Percentiles rank a stretch among this genome's conserved stretches.
Conservation (phyloP, 2,888 invertebrate genomes). For the Ecliptopera silaceata region DNA sequence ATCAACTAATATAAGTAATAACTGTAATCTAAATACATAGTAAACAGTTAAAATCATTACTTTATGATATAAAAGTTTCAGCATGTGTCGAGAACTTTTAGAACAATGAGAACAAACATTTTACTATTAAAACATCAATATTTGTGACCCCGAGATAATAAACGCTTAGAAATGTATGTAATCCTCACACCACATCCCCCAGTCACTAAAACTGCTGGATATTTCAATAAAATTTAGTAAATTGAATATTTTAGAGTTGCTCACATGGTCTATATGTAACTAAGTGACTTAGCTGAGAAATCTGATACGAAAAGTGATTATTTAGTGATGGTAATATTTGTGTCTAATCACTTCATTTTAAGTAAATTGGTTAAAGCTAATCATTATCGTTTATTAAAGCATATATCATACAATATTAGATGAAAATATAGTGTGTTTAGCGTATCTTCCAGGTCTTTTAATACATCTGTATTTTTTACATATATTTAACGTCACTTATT, state of each 20-base stretch:
- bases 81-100: conserved; percentile 18
- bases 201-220: conserved; percentile 58
- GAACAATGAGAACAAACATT: conserved; percentile 17
- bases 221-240: conserved; percentile 53
- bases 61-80: conserved; percentile 25
- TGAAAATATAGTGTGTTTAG: neutral
- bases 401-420: neutral
- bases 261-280: neutral
- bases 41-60: conserved; percentile 42
- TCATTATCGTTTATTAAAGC: neutral
- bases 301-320: neutral
- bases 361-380: neutral
- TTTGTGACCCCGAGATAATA: conserved; percentile 33
- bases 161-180: conserved; percentile 19
- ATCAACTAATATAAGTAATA: conserved; percentile 68
- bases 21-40: conserved; percentile 64
- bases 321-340: neutral
- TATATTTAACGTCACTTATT: no score
- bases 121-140: conserved; percentile 7
- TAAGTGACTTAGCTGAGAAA: neutral
- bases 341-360: neutral
- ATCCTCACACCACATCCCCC: conserved; percentile 75
- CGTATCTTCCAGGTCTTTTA: no score
- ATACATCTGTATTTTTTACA: no score
- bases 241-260: neutral